Evolutionary conservation across 1,140 invertebrate species (phyloP).

Genomic region (Globodera ellingtonae): DNA sequence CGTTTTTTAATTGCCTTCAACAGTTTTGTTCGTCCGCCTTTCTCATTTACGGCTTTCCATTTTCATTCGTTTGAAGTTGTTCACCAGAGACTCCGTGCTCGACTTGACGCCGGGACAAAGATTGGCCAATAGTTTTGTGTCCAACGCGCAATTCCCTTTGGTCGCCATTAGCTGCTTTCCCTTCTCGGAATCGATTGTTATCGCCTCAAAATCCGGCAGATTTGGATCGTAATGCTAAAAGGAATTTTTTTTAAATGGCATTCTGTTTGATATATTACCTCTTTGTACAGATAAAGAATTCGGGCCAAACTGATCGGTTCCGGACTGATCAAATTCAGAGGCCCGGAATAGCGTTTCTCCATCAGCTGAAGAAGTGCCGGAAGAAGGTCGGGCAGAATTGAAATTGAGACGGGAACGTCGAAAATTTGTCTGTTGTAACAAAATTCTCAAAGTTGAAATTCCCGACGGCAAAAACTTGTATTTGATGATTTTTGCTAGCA

Average conservation of each 20-base stretch:
- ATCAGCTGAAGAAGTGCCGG: conserved; percentile 59
- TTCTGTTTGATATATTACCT: conserved; percentile 41
- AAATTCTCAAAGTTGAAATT: conserved; percentile 1
- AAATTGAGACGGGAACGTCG: conserved; percentile 62
- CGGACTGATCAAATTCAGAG: conserved; percentile 63
- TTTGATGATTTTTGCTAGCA: conserved; percentile 60
- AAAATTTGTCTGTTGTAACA: conserved; percentile 58
- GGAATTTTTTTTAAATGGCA: neutral
- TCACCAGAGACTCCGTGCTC: conserved; percentile 42
- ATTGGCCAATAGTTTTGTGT: conserved; percentile 41
- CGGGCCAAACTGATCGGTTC: conserved; percentile 57
- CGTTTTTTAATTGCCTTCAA: no score
- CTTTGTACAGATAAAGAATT: conserved; percentile 62
- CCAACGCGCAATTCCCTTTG: conserved; percentile 63
- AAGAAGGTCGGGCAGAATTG: conserved; percentile 64
- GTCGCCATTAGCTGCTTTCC: conserved; percentile 56
- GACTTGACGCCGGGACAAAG: conserved; percentile 40
- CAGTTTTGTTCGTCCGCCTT: neutral
- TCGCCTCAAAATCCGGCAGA: conserved; percentile 41
- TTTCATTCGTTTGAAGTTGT: conserved; percentile 37
- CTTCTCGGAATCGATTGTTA: conserved; percentile 52
- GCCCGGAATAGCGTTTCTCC: conserved; percentile 55
- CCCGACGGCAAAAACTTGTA: conserved; percentile 48
- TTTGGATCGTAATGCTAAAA: conserved; percentile 47
- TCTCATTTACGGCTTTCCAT: neutral